Base-by-base conservation (phyloP, 1,140 invertebrate genomes). In the Platyura marginata region DNA sequence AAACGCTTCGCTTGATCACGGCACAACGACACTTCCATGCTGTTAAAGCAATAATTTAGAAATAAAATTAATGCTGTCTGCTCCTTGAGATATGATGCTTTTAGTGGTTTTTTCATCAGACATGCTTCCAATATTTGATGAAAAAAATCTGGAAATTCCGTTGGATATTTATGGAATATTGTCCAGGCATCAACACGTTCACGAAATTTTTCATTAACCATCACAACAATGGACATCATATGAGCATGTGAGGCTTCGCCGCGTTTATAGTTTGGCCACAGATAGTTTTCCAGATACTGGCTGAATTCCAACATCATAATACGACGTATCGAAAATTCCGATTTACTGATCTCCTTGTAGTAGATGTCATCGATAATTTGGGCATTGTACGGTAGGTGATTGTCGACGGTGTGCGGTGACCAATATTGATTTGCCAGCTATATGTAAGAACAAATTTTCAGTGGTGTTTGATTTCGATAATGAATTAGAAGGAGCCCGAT, bases 201-300 rank as follows among this genome's bases (percentile, higher is more conserved):
- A 13, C 93, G 67, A 56, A 97, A 95, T 59, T 98, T 98, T 56
- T 98, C 94, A 72, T 98, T 99, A 10, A 98, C 76, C 83, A 98
- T 94, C 1, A 88, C 78, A 23, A 95, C 81, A 47, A 98, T 93
- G 0, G 92, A 95, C 75, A 98, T 78, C 46, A 94, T 75, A 61
- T 96, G 89, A 2, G 77, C 74, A 47, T 80, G 70, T 0, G 77
- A 72, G 1, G 86, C 75, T 39, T 67, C 67, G 13, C 62, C 66
- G 1, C 72, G 66, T 35, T 71, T 63, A 60, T 89, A 98, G 64
- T 97, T 85, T n/a, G 90, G 91, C 94, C 94, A 98, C 13, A 98
- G 59, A 66, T 88, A 98, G 56, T 91, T 90, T 61, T 98, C 94
- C 46, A 98, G 61, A 63, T 95, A 98, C 51, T 97, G 93, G 55